These are phyloP conservation scores for Itoplectis maculator DNA, from an alignment of 2,888 invertebrate genomes.

Conservation along the genomic window DNA sequence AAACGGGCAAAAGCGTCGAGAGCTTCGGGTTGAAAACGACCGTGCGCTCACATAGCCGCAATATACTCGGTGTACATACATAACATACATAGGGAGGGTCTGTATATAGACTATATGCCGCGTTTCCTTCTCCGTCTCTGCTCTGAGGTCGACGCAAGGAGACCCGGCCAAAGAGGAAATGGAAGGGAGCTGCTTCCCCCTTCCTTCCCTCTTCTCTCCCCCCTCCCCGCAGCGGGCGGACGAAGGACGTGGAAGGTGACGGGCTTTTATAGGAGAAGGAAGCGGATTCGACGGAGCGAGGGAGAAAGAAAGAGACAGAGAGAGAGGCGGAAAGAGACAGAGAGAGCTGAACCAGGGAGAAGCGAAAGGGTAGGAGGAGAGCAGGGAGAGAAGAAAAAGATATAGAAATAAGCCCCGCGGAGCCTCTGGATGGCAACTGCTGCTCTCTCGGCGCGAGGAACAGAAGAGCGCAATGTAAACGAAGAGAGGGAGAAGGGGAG, in stretches of 20 bases:
- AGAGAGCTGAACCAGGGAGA: conserved; percentile 38
- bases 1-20: conserved; percentile 62
- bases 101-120: conserved; percentile 19
- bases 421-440: conserved; percentile 40
- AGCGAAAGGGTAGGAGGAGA: conserved; percentile 57
- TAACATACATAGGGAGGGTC: no score
- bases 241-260: conserved; percentile 64
- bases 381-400: conserved; percentile 64
- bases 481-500: conserved; percentile 51
- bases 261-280: conserved; percentile 62
- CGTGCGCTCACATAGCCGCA: conserved; percentile 40
- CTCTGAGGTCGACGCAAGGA: conserved; percentile 18
- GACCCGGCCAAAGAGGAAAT: conserved; percentile 60
- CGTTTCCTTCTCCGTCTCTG: conserved; percentile 50
- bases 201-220: no score
- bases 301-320: conserved; percentile 29
- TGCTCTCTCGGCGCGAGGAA: no score
- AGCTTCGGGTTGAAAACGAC: conserved; percentile 58
- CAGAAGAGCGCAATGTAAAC: conserved; percentile 52
- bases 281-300: conserved; percentile 49
- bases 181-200: conserved; percentile 42
- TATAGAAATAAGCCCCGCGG: conserved; percentile 48
- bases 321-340: conserved; percentile 34
- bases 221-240: no score
- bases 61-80: conserved; percentile 33